Evolutionary conservation across 2,113 vertebrate species (phyloP).

Genomic region (Corythornis madagascariensis): DNA sequence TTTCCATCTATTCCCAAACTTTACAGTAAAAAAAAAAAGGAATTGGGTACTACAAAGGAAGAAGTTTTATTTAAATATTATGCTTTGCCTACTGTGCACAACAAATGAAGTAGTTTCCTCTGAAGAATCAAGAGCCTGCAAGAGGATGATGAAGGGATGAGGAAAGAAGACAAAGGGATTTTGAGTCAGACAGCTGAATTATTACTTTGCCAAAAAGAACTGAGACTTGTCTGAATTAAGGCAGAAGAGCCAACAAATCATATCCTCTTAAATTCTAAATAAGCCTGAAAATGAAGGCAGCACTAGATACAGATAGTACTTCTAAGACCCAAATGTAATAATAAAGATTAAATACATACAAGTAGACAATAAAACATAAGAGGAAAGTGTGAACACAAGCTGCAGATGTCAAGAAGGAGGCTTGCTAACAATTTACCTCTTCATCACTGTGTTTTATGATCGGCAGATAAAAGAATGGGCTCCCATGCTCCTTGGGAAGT

Average conservation of each 20-base stretch:
- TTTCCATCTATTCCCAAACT: neutral
- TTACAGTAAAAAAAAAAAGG: neutral
- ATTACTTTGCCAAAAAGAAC: neutral
- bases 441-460: slow-evolving; percentile 93
- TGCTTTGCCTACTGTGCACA: neutral
- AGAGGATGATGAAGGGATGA: neutral
- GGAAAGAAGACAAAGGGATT: neutral
- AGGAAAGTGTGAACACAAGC: slow-evolving; percentile 2
- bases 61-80: neutral
- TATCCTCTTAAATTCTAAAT: neutral
- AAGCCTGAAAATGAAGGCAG: neutral
- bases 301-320: neutral
- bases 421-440: slow-evolving; percentile 81
- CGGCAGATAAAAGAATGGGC: slow-evolving; percentile 96
- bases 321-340: neutral
- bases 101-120: neutral
- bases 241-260: neutral
- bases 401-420: slow-evolving; percentile 12
- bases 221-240: neutral
- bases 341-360: neutral
- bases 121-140: neutral
- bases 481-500: slow-evolving; percentile 97
- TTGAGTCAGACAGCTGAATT: neutral
- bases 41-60: neutral
- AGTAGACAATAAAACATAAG: neutral